A percentile compares a stretch with the other conserved stretches of the same genome.
Evolutionary conservation across 2,888 invertebrate genomes (phyloP).

Genomic region (Chrysotoxum bicinctum): DNA sequence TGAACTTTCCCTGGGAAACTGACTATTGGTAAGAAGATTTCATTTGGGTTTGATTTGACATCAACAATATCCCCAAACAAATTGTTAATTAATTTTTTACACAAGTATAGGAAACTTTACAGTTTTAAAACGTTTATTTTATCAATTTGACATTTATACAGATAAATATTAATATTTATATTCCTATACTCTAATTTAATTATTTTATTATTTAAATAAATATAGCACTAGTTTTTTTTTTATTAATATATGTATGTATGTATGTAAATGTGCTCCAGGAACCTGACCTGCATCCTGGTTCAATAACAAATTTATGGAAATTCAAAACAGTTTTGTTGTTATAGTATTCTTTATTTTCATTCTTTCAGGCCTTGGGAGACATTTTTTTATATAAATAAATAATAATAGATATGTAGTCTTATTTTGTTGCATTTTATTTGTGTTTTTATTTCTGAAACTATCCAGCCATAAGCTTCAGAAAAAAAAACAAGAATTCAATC

Average conservation of each 20-base stretch:
- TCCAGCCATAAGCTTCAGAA: constrained; percentile 73
- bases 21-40: no score
- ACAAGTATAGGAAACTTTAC: neutral
- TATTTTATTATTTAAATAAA: constrained; percentile 49
- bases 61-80: no score
- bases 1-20: no score
- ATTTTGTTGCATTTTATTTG: constrained; percentile 45
- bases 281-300: neutral
- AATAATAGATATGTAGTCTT: constrained; percentile 40
- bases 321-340: neutral
- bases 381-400: constrained; percentile 13
- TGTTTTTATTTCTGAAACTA: constrained; percentile 59
- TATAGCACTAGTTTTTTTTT: constrained; percentile 31
- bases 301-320: neutral
- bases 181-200: constrained; percentile 49
- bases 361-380: neutral
- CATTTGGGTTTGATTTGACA: no score
- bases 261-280: constrained; percentile 27
- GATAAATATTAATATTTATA: constrained; percentile 17
- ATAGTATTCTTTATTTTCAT: neutral
- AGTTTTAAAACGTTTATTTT: constrained; percentile 61
- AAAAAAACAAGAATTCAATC: constrained; percentile 18
- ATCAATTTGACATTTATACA: constrained; percentile 56
- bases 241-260: neutral
- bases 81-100: neutral